Conservation (phyloP, 2,888 invertebrate genomes). For the Dendrolimus houi region DNA sequence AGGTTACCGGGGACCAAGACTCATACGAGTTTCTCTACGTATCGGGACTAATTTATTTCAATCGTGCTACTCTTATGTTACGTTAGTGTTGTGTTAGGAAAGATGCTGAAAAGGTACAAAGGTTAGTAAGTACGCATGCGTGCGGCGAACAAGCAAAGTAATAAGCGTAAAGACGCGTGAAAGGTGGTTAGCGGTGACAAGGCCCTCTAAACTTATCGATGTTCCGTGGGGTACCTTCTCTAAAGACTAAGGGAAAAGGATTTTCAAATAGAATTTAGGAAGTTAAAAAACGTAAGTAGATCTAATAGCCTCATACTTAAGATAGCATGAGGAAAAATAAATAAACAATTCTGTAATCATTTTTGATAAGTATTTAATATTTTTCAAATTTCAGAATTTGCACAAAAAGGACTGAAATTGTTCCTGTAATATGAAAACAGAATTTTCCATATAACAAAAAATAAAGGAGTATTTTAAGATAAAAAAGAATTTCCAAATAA, state of each 20-base stretch:
- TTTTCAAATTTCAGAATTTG: no score
- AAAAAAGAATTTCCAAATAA: no score
- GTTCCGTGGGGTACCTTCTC: conserved; percentile 17
- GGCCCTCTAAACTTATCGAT: conserved; percentile 26
- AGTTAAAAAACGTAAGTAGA: no score
- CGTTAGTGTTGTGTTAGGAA: conserved; percentile 63
- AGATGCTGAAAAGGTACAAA: conserved; percentile 72
- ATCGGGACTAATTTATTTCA: background rate
- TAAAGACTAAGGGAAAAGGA: conserved; percentile 21
- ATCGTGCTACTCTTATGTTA: conserved; percentile 16
- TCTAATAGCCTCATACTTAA: no score
- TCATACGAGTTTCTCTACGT: no score
- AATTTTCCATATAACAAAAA: no score
- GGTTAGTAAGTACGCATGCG: conserved; percentile 71
- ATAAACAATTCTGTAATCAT: no score
- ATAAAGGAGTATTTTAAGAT: no score
- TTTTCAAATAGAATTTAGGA: background rate
- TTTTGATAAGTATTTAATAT: no score
- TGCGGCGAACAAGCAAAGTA: conserved; percentile 64
- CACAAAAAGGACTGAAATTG: no score
- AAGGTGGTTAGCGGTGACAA: conserved; percentile 58
- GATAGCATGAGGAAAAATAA: no score
- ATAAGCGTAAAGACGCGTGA: conserved; percentile 48
- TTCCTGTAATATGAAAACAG: no score
- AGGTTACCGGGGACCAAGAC: conserved; percentile 14